A percentile compares a stretch with the other conserved stretches of the same genome.
phyloP scores from a whole-genome alignment of 2,888 invertebrate genomes.

The Lasioglossum villosulum region DNA sequence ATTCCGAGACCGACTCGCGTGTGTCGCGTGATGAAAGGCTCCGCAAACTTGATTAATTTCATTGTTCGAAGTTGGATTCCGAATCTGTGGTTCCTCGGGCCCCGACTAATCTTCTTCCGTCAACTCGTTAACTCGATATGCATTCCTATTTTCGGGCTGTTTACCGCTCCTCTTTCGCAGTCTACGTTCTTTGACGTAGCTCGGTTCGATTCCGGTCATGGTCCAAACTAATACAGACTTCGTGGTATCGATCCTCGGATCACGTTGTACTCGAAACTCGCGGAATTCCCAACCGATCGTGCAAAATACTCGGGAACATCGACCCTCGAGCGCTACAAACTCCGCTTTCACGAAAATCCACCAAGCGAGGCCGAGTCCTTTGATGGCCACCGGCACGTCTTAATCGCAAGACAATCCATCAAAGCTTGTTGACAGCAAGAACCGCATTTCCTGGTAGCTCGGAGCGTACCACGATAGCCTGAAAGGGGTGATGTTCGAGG shows the following conservation, averaged over 20 bases:
- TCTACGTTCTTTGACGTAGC: conserved; percentile 16
- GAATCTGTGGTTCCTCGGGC: conserved; percentile 13
- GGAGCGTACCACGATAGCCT: neutral
- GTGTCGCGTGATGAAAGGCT: neutral
- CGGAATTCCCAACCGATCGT: neutral
- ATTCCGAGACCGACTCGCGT: neutral
- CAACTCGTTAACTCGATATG: conserved; percentile 33
- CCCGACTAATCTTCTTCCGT: conserved; percentile 20
- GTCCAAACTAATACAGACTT: conserved; percentile 14
- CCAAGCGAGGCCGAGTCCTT: conserved; percentile 5
- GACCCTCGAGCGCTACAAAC: neutral
- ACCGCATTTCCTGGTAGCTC: neutral
- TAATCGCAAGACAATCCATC: conserved; percentile 59
- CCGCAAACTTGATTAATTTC: neutral
- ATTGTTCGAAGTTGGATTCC: neutral
- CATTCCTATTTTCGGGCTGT: conserved; percentile 31
- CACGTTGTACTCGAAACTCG: neutral
- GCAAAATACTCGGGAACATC: neutral
- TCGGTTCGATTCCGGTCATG: conserved; percentile 4
- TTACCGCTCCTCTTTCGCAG: conserved; percentile 20
- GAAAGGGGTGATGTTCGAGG: conserved; percentile 53
- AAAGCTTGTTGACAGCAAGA: conserved; percentile 46
- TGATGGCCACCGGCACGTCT: conserved; percentile 15
- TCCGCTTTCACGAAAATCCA: conserved; percentile 30
- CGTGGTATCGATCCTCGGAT: conserved; percentile 2